Evolutionary conservation across 2,888 invertebrate species (phyloP), one percentile per base, ranked within the genome.

Genomic region (Elmis aenea): DNA sequence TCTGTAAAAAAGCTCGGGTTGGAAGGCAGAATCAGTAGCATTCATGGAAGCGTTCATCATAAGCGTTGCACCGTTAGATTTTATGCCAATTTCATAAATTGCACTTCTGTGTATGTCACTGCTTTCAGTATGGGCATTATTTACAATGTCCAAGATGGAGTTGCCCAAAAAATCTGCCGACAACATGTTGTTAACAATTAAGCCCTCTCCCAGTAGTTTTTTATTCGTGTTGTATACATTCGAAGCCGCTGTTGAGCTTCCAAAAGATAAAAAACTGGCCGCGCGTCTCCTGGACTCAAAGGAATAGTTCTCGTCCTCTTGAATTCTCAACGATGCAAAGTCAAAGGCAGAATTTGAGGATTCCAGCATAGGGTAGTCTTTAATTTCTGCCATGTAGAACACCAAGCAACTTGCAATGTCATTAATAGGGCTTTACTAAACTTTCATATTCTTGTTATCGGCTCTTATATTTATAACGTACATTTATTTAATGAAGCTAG

Each of bases 1-100:
- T 14, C 91, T 74, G 64, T 88, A 89, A 63, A 86, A 75, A 11
- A 82, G 73, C 59, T 86, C 86, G 26, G 69, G 66, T 28, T 66
- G 57, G 38, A 68, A 68, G 14, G 64, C 64, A 18, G 63, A 51
- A 33, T 71, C 63, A 2, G 61, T 61, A 3, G 58, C 54, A 37
- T 64, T 64, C 20, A 58, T 18, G 16, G 63, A 58, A 10, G 58
- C 53, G 44, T 64, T 65, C 57, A 61, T 58, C 16, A 59, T 46
- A 13, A 60, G 32, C 14, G 60, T 59, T 2, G 63, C 59, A 26
- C 56, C 57, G 36, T 62, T 62, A 5, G 61, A 46, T 42, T 60
- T 60, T 28, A 62, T 54, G 3, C 54, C 55, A 26, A 52, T 41
- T 41, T 64, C 64, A 30, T 62, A 55, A 20, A 64, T 44, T 3